A percentile compares a stretch with the other conserved stretches of the same genome.
These are phyloP conservation scores for Umimayanthus kanabou DNA, from an alignment of 92 coral and sea anemone genomes.

Conservation along the genomic window DNA sequence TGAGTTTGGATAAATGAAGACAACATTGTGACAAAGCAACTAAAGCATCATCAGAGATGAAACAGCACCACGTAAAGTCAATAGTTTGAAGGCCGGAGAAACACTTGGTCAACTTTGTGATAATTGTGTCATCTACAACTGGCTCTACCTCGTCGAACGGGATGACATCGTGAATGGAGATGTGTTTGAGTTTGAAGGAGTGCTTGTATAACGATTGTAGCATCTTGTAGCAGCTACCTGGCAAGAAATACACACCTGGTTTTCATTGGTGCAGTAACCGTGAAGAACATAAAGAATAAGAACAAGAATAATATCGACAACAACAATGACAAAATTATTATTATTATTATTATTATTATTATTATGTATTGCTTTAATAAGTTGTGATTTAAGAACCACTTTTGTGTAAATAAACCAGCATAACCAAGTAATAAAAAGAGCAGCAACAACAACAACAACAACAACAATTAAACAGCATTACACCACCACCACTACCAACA, in stretches of 20 bases:
- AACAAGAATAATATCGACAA: background rate
- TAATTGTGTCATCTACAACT: constrained; percentile 65
- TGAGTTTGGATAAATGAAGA: constrained; percentile 54
- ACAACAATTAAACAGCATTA: no score
- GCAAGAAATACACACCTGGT: background rate
- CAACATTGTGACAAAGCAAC: constrained; percentile 65
- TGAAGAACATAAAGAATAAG: background rate
- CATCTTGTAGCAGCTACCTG: constrained; percentile 61
- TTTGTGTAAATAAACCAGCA: no score
- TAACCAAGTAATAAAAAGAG: no score
- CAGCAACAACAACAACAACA: no score
- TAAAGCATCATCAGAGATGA: constrained; percentile 78
- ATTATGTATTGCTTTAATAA: no score
- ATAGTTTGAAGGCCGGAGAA: constrained; percentile 67
- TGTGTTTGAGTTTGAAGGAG: constrained; percentile 49
- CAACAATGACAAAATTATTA: no score
- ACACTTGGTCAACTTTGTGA: constrained; percentile 61
- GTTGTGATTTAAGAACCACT: no score
- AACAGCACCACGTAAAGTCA: constrained; percentile 86
- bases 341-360: no score
- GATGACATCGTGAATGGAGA: constrained; percentile 76
- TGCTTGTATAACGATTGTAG: constrained; percentile 42
- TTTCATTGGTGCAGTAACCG: background rate
- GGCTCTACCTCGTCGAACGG: constrained; percentile 76
- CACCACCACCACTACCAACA: no score